Percentiles rank a stretch among this genome's conserved stretches.
Evolutionary conservation across 2,113 vertebrate genomes (phyloP).

Genomic region (Protomyctophum bolini): DNA sequence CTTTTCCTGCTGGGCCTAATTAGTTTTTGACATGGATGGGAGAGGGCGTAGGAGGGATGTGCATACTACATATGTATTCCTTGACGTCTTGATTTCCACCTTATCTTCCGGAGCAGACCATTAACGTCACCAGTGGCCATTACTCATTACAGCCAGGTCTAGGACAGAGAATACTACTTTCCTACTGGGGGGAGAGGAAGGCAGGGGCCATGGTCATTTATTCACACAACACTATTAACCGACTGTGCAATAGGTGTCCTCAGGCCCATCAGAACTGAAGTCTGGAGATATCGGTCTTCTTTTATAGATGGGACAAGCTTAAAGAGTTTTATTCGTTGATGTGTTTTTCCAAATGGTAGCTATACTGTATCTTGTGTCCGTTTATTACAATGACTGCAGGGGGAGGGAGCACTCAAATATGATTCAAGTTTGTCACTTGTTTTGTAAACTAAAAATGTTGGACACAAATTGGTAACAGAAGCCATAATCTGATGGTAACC

Average conservation of each 20-base stretch:
- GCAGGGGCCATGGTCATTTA: constrained; percentile 37
- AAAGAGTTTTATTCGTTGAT: neutral
- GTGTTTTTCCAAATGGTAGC: neutral
- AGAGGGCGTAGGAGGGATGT: constrained; percentile 8
- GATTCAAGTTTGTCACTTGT: too few species aligned
- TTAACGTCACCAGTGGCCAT: constrained; percentile 34
- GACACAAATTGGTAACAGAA: too few species aligned
- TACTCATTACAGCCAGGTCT: constrained; percentile 43
- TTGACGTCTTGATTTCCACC: constrained; percentile 38
- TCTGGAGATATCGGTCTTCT: neutral
- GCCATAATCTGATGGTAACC: too few species aligned
- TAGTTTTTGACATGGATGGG: constrained; percentile 45
- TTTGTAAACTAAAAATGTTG: too few species aligned
- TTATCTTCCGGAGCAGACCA: constrained; percentile 19
- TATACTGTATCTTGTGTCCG: neutral
- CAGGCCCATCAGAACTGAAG: constrained; percentile 2
- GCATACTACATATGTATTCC: neutral
- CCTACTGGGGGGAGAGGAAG: constrained; percentile 24
- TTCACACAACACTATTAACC: constrained; percentile 48
- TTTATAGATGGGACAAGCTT: too few species aligned
- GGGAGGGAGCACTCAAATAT: too few species aligned
- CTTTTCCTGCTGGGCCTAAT: constrained; percentile 61
- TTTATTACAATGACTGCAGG: neutral
- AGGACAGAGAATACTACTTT: constrained; percentile 37
- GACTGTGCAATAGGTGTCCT: neutral